These are phyloP conservation scores for Acronicta psi DNA, from an alignment of 2,888 invertebrate species.

Conservation along the genomic window DNA sequence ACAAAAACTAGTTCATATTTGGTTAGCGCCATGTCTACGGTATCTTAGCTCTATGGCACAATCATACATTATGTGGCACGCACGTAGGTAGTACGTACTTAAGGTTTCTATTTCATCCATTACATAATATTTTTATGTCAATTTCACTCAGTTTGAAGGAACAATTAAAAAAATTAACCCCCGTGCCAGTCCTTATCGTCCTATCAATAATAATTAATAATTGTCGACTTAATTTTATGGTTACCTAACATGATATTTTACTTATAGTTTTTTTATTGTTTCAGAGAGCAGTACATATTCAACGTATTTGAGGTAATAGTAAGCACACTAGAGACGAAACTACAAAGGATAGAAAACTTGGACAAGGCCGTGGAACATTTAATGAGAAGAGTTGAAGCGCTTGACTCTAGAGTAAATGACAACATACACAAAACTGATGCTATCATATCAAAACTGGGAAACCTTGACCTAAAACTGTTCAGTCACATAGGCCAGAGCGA, in stretches of 20 bases:
- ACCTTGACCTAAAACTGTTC: slow-evolving; percentile 93
- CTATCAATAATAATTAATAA: too few species aligned
- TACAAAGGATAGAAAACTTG: slow-evolving; percentile 95
- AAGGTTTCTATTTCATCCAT: slow-evolving; percentile 70
- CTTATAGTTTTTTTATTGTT: slow-evolving; percentile 77
- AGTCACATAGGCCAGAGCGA: slow-evolving; percentile 84
- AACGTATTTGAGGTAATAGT: slow-evolving; percentile 97
- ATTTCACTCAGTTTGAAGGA: slow-evolving; percentile 54
- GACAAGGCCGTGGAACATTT: slow-evolving; percentile 96
- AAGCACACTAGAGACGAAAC: slow-evolving; percentile 95
- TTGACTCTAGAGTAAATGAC: slow-evolving; percentile 94
- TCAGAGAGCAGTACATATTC: slow-evolving; percentile 96
- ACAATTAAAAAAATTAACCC: slow-evolving; percentile 11
- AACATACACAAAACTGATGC: slow-evolving; percentile 96
- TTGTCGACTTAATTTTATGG: too few species aligned
- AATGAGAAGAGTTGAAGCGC: slow-evolving; percentile 94
- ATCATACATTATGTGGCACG: slow-evolving; percentile 53
- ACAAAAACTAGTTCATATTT: slow-evolving; percentile 19
- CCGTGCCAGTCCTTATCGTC: too few species aligned
- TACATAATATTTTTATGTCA: slow-evolving; percentile 67
- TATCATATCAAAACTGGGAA: slow-evolving; percentile 93
- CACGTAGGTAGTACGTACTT: slow-evolving; percentile 63
- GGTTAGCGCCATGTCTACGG: slow-evolving; percentile 21
- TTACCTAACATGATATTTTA: too few species aligned
- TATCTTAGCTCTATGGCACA: slow-evolving; percentile 36